Evolutionary conservation across 2,888 invertebrate species (phyloP), one percentile per base, ranked within the genome.

Genomic region (Drosophila merina): DNA sequence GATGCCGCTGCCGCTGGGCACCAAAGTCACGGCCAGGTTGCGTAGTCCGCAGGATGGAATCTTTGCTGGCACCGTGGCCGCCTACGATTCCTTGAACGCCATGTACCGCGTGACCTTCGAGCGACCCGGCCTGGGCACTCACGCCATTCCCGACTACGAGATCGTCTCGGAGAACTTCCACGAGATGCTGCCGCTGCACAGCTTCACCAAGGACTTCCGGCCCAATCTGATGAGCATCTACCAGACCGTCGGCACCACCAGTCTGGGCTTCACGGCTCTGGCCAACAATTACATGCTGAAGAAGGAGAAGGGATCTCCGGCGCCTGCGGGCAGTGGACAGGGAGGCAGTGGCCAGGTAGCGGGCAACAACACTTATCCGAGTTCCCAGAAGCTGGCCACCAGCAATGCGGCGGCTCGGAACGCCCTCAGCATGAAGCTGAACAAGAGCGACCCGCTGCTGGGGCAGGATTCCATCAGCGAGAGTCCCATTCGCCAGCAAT

Each of bases 81-180:
- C 98, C 36, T 96, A 99, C 25, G 98, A 99, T 89, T 97, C 98
- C 4, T 95, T 97, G 4, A 97, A 97, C 88, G 97, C 97, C 86
- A 97, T 97, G 7, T 99, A 99, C 91, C 94, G 99, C 84, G 97
- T 99, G 78, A 96, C 97, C 1, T 99, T 99, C 92, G 98, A 98
- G 91, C 93, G 98, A 55, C 95, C 95, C 45, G 98, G 97, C 47
- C 93, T 99, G 42, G 98, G 98, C 0, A 98, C 98, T 4, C 97
- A 98, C 92, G 97, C 98, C 57, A 97, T 99, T 71, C 98, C 98
- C 25, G 99, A 99, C 92, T 98, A 96, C 92, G 99, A 99, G 94
- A 98, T 99, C 72, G 93, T 98, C 91, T 97, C 97, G 1, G 97
- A 97, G 91, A 98, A 98, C 83, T 95, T 96, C 45, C 96, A 97